Percentiles rank a stretch among this genome's conserved stretches.
These are phyloP conservation scores for Gobionotothen gibberifrons DNA, from an alignment of 2,797 vertebrate species.

Conservation along the genomic window DNA sequence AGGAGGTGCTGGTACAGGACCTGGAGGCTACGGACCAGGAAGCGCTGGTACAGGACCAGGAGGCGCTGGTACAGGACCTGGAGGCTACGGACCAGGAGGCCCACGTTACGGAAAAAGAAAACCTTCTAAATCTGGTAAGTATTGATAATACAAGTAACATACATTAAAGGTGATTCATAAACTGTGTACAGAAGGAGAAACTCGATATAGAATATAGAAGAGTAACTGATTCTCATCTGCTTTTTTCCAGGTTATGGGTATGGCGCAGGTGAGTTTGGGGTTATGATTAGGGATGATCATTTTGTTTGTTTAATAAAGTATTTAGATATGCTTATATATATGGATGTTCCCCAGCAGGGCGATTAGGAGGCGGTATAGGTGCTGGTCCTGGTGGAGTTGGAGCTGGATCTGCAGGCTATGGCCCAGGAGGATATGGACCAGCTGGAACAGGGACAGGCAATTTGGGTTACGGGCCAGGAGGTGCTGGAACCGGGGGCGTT, in stretches of 20 bases:
- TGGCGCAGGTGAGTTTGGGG: constrained; percentile 48
- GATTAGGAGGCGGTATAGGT: constrained; percentile 46
- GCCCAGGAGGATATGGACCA: constrained; percentile 16
- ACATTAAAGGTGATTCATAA: neutral
- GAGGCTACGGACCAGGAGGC: constrained; percentile 40
- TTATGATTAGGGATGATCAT: neutral
- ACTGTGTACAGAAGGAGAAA: neutral
- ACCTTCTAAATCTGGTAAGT: constrained; percentile 65
- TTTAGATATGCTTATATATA: constrained; percentile 1
- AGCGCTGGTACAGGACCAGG: constrained; percentile 52
- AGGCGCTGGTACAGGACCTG: constrained; percentile 16
- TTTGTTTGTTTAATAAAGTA: constrained; percentile 1
- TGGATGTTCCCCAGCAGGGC: constrained; percentile 37
- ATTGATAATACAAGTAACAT: neutral
- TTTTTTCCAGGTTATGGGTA: constrained; percentile 55
- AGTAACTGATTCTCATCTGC: neutral
- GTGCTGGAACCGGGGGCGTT: constrained; percentile 30
- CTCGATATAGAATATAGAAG: too few species aligned
- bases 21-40: constrained; percentile 31
- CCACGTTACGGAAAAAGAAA: constrained; percentile 68
- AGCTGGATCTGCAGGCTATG: constrained; percentile 14
- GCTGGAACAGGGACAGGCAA: constrained; percentile 6
- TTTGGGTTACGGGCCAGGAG: constrained; percentile 10
- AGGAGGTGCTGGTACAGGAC: constrained; percentile 38
- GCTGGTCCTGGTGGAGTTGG: constrained; percentile 30